phyloP scores from a whole-genome alignment of 2,888 invertebrate species.

The Drosophila putrida region DNA sequence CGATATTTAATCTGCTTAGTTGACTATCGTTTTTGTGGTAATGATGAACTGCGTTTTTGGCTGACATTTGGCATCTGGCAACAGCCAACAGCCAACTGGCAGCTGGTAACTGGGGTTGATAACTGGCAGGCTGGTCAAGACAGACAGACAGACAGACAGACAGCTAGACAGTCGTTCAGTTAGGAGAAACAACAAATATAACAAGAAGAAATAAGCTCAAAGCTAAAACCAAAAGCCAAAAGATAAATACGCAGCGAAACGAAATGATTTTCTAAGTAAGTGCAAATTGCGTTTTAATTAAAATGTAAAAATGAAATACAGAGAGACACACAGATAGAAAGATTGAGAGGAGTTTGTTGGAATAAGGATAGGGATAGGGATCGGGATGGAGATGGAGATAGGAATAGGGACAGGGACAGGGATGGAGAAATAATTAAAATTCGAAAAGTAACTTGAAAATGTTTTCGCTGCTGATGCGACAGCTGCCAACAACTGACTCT shows the following conservation, averaged over 20 bases:
- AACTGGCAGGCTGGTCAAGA: constrained; percentile 27
- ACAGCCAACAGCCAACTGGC: constrained; percentile 14
- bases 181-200: constrained; percentile 12
- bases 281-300: constrained; percentile 80
- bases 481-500: constrained; percentile 53
- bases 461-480: constrained; percentile 60
- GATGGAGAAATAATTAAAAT: constrained; percentile 73
- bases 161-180: background rate
- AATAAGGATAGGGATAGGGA: background rate
- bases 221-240: constrained; percentile 60
- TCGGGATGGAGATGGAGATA: constrained; percentile 33
- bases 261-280: constrained; percentile 80
- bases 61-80: constrained; percentile 18
- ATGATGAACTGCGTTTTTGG: constrained; percentile 29
- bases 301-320: constrained; percentile 78
- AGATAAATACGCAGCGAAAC: constrained; percentile 68
- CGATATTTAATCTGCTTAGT: constrained; percentile 20
- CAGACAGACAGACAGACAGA: background rate
- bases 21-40: constrained; percentile 34
- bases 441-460: constrained; percentile 75
- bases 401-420: background rate
- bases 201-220: constrained; percentile 24
- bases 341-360: background rate
- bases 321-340: constrained; percentile 12
- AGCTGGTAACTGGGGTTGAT: constrained; percentile 20